A percentile compares a stretch with the other conserved stretches of the same genome.
Conservation (phyloP, 2,888 invertebrate genomes). For the Endotricha flammealis region DNA sequence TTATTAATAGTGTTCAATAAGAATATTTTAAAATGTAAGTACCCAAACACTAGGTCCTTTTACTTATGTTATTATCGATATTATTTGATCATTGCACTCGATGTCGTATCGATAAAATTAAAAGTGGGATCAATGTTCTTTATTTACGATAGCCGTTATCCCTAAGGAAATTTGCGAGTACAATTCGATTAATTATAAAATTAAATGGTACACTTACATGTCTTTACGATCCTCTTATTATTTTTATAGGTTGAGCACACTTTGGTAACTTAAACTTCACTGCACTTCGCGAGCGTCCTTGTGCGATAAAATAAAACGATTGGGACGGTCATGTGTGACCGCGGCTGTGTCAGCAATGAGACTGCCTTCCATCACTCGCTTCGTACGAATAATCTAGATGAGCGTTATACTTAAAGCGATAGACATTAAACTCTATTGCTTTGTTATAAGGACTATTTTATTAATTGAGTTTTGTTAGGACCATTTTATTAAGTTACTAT, state of each 20-base stretch:
- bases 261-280: constrained; percentile 14
- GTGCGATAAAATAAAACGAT: neutral
- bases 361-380: neutral
- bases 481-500: no score
- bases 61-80: no score
- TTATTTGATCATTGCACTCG: constrained; percentile 31
- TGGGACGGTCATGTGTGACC: neutral
- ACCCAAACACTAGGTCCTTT: no score
- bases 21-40: no score
- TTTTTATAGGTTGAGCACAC: constrained; percentile 13
- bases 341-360: neutral
- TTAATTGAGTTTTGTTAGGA: no score
- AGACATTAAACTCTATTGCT: neutral
- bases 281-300: constrained; percentile 5
- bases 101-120: constrained; percentile 54
- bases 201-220: constrained; percentile 27
- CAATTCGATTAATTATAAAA: constrained; percentile 18
- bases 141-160: constrained; percentile 41
- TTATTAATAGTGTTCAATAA: no score
- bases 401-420: neutral
- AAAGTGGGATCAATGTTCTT: constrained; percentile 70
- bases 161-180: constrained; percentile 52
- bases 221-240: constrained; percentile 7
- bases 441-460: neutral
- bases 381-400: neutral